Base-by-base conservation (phyloP, 2,113 vertebrate genomes). In the Cottus gobio region DNA sequence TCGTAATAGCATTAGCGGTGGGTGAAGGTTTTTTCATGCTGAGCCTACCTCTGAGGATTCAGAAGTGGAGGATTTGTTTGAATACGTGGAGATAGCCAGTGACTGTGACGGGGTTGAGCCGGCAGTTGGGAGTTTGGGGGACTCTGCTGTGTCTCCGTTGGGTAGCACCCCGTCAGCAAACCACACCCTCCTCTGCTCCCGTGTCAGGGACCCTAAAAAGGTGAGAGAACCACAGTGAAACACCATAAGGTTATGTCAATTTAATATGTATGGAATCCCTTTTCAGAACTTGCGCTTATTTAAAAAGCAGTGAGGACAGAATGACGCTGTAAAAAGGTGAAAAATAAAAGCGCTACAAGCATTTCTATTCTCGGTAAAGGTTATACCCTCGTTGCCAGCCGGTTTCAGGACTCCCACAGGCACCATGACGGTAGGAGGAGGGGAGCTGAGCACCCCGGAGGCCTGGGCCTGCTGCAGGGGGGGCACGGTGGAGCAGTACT, bases 401-500 rank as follows among this genome's bases (percentile, higher is more conserved):
- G 97, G 97, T 92, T 98, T 99, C 81, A 99, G 94, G 91, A 99
- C 97, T 89, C 98, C 98, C 91, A 99, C 98, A 20, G 98, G 98
- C 80, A 99, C 98, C 98, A 99, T 98, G 92, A 99, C 98, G 36
- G 98, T 99, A 92, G 97, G 98, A 90, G 98, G 98, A 0, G 97
- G 97, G 22, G 97, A 99, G 94, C 96, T 96, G 91, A 99, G 97
- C 26, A 95, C 96, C 2, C 98, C 98, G 1, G 98, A 99, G 65
- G 98, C 98, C 94, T 97, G 97, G 82, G 97, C 98, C 95, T 99
- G 98, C 95, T 99, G 98, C 91, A 99, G 95, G 57, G 97, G 98
- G 86, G 98, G 98, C 91, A 99, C 96, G 92, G 97, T 99, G 94
- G 98, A 99, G 96, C 98, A 99, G 96, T 99, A 99, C 93, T 99